Evolutionary conservation across 2,797 vertebrate genomes (phyloP), one percentile per base, ranked within the genome.

Genomic region (Natrix natrix): DNA sequence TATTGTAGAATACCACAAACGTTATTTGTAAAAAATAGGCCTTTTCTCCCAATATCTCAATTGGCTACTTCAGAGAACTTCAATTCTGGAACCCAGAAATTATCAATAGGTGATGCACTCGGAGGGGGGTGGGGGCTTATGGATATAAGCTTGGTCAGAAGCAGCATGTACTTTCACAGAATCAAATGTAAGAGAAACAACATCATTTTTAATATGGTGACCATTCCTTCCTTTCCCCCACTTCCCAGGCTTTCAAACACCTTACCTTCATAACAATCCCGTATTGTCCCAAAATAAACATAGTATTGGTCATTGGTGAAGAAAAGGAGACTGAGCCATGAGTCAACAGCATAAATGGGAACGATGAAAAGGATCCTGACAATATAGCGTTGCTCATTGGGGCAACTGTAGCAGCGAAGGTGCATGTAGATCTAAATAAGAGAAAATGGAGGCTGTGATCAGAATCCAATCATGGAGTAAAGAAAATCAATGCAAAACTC

Each of bases 281-380:
- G 97, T 93, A 99, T 97, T 0, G 99, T 99, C 97, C 99, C 98
- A 0, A 99, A 99, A 98, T 99, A 99, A 94, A 99, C 99, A 17
- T 99, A 99, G 98, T 99, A 99, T 97, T 99, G 99, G 96, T 99
- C 99, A 1, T 99, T 99, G 97, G 99, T 99, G 98, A 99, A 99
- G 98, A 99, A 99, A 59, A 99, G 99, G 26, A 99, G 99, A 94
- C 99, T 99, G 97, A 99, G 99, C 99, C 99, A 99, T 0, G 99
- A 99, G 97, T 99, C 99, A 1, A 99, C 99, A 97, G 99, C 99
- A 0, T 99, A 99, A 97, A 99, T 99, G 90, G 99, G 99, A 86
- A 99, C 99, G 17, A 99, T 99, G 98, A 99, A 99, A 96, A 99
- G 99, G 97, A 99, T 99, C 56, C 99, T 98, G 2, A 99, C 99